These are phyloP conservation scores for Drosophila pseudoananassae DNA, from an alignment of 1,140 invertebrate genomes.

Conservation along the genomic window DNA sequence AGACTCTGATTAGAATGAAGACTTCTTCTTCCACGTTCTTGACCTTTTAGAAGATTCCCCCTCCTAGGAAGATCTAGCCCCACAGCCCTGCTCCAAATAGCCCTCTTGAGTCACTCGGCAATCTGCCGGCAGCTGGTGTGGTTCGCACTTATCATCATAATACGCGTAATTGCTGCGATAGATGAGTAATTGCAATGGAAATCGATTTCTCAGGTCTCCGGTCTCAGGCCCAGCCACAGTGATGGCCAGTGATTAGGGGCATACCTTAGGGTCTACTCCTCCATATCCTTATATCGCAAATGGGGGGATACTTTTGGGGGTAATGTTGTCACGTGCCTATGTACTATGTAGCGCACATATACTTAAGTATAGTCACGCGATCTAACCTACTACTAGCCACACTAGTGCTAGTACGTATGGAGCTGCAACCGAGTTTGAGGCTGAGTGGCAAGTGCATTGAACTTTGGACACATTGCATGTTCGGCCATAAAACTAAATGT, in stretches of 20 bases:
- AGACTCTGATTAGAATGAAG: too few relatives aligned
- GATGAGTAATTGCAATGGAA: conserved; percentile 45
- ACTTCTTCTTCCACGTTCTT: conserved; percentile 6
- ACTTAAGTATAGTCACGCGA: conserved; percentile 47
- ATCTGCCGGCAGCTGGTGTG: conserved; percentile 29
- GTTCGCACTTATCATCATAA: conserved; percentile 47
- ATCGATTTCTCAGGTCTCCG: too few relatives aligned
- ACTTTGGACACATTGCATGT: conserved; percentile 47
- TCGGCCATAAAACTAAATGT: conserved; percentile 51
- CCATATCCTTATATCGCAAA: conserved; percentile 8
- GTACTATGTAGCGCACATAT: conserved; percentile 26
- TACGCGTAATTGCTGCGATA: conserved; percentile 32
- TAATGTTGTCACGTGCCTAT: conserved; percentile 51
- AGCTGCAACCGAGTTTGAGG: conserved; percentile 40
- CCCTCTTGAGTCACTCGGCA: conserved; percentile 28
- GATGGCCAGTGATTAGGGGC: conserved; percentile 43
- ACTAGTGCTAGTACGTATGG: not conserved
- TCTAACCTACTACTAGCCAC: conserved; percentile 27
- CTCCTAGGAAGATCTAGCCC: not conserved
- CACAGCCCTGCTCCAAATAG: conserved; percentile 18
- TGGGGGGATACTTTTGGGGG: conserved; percentile 36
- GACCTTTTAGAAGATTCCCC: conserved; percentile 15
- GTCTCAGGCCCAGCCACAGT: conserved; percentile 31
- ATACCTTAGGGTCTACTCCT: conserved; percentile 8
- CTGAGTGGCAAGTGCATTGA: conserved; percentile 49